Conservation (phyloP, 2,113 vertebrate genomes). For the Melanostigma gelatinosum region DNA sequence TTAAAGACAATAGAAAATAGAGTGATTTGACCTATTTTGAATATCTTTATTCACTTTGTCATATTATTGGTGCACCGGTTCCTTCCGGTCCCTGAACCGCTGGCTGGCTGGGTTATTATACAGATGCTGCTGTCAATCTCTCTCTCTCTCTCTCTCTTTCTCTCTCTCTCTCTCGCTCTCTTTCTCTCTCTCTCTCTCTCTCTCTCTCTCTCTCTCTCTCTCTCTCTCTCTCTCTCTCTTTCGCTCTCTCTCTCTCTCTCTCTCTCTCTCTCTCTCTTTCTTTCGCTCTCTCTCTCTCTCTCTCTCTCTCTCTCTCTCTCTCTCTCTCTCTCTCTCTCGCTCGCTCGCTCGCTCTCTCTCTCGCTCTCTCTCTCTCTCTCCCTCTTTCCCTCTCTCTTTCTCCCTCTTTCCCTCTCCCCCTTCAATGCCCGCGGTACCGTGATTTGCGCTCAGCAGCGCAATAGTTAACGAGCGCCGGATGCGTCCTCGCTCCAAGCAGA, state of each 20-base stretch:
- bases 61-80: background rate
- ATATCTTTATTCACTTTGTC: background rate
- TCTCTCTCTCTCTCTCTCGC: background rate
- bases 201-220: background rate
- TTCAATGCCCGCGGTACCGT: slow-evolving; percentile 46
- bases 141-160: too few relatives aligned
- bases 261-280: background rate
- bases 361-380: background rate
- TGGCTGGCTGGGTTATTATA: background rate
- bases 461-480: slow-evolving; percentile 81
- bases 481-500: slow-evolving; percentile 75
- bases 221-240: too few relatives aligned
- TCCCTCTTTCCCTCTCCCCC: background rate
- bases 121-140: slow-evolving; percentile 67
- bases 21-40: background rate
- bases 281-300: background rate
- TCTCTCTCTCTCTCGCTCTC: background rate
- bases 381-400: background rate
- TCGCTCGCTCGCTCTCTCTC: background rate
- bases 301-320: too few relatives aligned
- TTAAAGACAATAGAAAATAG: too few relatives aligned
- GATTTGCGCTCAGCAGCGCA: slow-evolving; percentile 70
- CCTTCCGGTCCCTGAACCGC: background rate
- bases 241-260: too few relatives aligned
- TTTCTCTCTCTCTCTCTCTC: background rate